phyloP scores from a whole-genome alignment of 2,888 invertebrate genomes.

The Gymnocheta viridis region DNA sequence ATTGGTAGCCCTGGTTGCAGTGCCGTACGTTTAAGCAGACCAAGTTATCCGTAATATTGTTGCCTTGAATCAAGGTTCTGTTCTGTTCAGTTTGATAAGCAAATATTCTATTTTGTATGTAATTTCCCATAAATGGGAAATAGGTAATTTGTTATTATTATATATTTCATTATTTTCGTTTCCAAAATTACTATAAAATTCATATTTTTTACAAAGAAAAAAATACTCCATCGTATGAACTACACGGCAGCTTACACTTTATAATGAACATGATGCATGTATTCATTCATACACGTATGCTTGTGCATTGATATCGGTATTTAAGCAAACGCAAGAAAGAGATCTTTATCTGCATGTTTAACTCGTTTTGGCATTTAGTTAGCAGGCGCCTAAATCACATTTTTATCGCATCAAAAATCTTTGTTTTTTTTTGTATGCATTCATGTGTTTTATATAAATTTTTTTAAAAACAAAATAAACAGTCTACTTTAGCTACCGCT shows the following conservation, averaged over 20 bases:
- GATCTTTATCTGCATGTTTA: slow-evolving; percentile 79
- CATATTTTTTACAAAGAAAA: no score
- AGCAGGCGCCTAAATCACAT: slow-evolving; percentile 77
- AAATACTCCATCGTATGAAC: background rate
- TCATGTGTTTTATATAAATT: background rate
- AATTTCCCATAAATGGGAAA: no score
- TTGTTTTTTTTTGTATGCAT: slow-evolving; percentile 56
- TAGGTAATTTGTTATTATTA: no score
- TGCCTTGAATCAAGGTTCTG: no score
- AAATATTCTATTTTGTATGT: no score
- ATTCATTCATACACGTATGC: background rate
- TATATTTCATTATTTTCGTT: no score
- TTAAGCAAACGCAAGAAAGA: slow-evolving; percentile 54
- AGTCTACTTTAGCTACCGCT: background rate
- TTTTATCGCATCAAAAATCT: slow-evolving; percentile 69
- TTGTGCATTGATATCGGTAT: slow-evolving; percentile 13
- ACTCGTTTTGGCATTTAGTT: slow-evolving; percentile 80
- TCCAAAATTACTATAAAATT: no score
- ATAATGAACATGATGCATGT: background rate
- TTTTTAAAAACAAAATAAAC: slow-evolving; percentile 36
- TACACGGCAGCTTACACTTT: background rate
- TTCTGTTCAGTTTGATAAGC: no score
- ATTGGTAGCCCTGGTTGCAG: no score
- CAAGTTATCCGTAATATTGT: no score
- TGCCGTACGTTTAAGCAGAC: no score